Evolutionary conservation across 2,888 invertebrate genomes (phyloP), one percentile per base, ranked within the genome.

Genomic region (Lepidochrysops patricia): DNA sequence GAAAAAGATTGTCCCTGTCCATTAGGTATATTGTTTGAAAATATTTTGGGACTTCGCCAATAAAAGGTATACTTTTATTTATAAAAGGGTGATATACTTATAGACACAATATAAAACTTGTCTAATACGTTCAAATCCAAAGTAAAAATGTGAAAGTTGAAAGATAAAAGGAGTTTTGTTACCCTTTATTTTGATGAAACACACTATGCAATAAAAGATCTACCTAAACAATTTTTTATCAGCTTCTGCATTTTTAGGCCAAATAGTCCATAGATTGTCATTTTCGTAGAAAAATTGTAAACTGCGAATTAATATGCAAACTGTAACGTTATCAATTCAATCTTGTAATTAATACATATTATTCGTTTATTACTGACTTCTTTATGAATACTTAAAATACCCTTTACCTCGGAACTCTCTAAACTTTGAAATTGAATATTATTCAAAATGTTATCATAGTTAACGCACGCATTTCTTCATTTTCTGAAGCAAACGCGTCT

Each of bases 21-120:
- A 81, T 82, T 76, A 80, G 83, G 77, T n/a, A n/a, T n/a, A n/a
- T 79, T 79, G 78, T 85, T 84, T 80, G 80, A 83, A 86, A 88
- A 86, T 83, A 79, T 76, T 68, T 78, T 80, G 82, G 84, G 84
- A 82, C 82, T 69, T 58, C 13, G 19, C 27, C 64, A 48, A 54
- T 58, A 43, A 52, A 61, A 61, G 32, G 9, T 7, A 6, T 29
- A 9, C 1, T 35, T 35, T 13, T 35, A 35, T 35, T 35, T 35
- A 13, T 35, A 13, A 13, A 5, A 35, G 13, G 9, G n/a, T 35
- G 35, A 35, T 13, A 35, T n/a, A 35, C 12, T 2, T n/a, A 13
- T n/a, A 35, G 13, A 35, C 4, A 9, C 37, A 29, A 5, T 29
- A 29, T 29, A 7, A 3, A 19, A n/a, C n/a, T n/a, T n/a, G n/a